Percentiles rank a stretch among this genome's conserved stretches.
phyloP scores from a whole-genome alignment of 2,888 invertebrate genomes.

The Platycnemis pennipes region DNA sequence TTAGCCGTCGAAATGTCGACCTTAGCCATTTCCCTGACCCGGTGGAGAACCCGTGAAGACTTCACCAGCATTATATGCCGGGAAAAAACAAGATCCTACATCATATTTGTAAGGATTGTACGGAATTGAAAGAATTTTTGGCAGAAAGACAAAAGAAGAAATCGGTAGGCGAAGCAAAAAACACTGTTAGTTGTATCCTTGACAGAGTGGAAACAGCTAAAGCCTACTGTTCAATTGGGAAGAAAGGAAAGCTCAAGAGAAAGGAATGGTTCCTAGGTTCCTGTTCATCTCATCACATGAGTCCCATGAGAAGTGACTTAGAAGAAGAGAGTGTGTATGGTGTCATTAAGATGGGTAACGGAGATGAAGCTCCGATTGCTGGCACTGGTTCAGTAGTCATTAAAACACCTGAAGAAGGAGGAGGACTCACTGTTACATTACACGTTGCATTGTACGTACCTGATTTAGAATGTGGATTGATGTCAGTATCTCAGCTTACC shows the following conservation, averaged over 20 bases:
- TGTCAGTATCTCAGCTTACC: neutral
- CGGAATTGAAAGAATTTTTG: neutral
- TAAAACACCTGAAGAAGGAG: neutral
- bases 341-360: neutral
- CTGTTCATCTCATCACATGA: neutral
- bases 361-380: neutral
- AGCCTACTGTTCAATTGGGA: constrained; percentile 2
- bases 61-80: no score
- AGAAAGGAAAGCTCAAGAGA: neutral
- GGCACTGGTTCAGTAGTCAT: neutral
- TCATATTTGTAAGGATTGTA: neutral
- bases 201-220: neutral
- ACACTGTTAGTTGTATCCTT: neutral
- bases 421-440: neutral
- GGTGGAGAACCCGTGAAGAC: no score
- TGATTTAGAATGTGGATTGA: neutral
- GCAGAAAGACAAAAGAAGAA: neutral
- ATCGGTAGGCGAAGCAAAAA: neutral
- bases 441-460: neutral
- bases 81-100: no score
- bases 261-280: neutral
- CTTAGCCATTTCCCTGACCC: no score
- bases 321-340: neutral
- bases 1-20: no score
- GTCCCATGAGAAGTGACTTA: neutral